A percentile compares a stretch with the other conserved stretches of the same genome.
Evolutionary conservation across 2,113 vertebrate species (phyloP).

Genomic region (Zeus faber): DNA sequence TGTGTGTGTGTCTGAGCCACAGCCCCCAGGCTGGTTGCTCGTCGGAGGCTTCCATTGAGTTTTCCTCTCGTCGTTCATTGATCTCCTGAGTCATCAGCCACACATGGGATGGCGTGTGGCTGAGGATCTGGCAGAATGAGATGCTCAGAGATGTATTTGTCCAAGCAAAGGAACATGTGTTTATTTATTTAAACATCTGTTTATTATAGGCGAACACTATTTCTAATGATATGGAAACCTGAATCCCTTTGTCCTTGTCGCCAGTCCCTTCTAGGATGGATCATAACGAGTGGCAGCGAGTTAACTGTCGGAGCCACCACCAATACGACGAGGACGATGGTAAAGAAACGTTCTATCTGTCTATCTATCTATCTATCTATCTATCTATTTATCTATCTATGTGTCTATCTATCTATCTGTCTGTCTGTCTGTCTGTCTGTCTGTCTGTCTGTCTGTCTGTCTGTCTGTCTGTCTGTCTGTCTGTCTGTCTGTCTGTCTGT

Average conservation of each 20-base stretch:
- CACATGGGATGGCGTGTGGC: constrained; percentile 30
- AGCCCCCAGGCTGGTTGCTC: not conserved
- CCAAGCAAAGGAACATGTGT: not conserved
- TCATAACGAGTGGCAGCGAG: constrained; percentile 55
- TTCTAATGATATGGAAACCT: not conserved
- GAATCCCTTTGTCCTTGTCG: not conserved
- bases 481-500: not conserved
- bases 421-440: not conserved
- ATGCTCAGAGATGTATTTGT: not conserved
- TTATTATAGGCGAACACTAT: not conserved
- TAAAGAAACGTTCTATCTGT: constrained; percentile 36
- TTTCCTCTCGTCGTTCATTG: constrained; percentile 45
- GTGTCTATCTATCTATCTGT: too few relatives aligned
- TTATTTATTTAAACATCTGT: not conserved
- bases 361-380: not conserved
- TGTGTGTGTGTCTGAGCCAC: not conserved
- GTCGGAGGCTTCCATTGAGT: constrained; percentile 47
- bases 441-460: not conserved
- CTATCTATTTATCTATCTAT: not conserved
- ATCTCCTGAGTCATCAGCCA: constrained; percentile 9
- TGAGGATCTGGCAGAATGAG: not conserved
- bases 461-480: not conserved
- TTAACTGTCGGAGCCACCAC: constrained; percentile 51
- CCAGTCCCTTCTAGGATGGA: constrained; percentile 53
- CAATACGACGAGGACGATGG: constrained; percentile 59